A percentile compares a stretch with the other conserved stretches of the same genome.
Evolutionary conservation across 2,888 invertebrate species (phyloP).

Genomic region (Charanyca ferruginea): DNA sequence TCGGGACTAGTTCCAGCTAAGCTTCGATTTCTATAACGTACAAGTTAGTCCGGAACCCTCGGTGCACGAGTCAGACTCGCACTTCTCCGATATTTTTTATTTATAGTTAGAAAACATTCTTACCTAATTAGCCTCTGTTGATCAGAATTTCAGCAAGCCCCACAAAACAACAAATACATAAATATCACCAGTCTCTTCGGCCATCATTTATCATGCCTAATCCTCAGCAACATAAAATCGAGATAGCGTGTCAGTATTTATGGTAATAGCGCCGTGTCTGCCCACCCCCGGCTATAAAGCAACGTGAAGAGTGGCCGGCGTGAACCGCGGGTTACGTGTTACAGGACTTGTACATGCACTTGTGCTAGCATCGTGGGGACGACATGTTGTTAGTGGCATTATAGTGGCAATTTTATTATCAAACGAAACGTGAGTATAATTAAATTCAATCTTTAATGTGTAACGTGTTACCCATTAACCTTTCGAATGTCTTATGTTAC

Average conservation of each 20-base stretch:
- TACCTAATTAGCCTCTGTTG: neutral
- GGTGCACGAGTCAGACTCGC: no score
- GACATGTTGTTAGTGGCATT: neutral
- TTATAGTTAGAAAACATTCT: neutral
- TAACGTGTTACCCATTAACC: no score
- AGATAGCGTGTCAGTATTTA: conserved; percentile 44
- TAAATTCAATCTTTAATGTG: no score
- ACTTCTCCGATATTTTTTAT: neutral
- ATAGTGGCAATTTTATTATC: no score
- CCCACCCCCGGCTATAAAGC: conserved; percentile 47
- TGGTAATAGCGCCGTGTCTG: conserved; percentile 43
- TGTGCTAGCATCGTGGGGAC: neutral
- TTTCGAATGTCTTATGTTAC: no score
- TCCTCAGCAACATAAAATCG: conserved; percentile 30
- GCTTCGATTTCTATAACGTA: no score
- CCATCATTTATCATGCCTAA: conserved; percentile 29
- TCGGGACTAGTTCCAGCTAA: no score
- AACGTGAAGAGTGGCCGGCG: conserved; percentile 47
- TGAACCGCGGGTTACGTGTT: conserved; percentile 23
- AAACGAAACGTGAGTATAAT: no score
- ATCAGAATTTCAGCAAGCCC: neutral
- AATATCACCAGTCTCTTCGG: neutral
- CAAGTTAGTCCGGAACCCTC: no score
- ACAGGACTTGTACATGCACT: conserved; percentile 14
- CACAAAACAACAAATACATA: neutral